These are phyloP conservation scores for Ischnura elegans DNA, from an alignment of 2,888 invertebrate species.

Conservation along the genomic window DNA sequence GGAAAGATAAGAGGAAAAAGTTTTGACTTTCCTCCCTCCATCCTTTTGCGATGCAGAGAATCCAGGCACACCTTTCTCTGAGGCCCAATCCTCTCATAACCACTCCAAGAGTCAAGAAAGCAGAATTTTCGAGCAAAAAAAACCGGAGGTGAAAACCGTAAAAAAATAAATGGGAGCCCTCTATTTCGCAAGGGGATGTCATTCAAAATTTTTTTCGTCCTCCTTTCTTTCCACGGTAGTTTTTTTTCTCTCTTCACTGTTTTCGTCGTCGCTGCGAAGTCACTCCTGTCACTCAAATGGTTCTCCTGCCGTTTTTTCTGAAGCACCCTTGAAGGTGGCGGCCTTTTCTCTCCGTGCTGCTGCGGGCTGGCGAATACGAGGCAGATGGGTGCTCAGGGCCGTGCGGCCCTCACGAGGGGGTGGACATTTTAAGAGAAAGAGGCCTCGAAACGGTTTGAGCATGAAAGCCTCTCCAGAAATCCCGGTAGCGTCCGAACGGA, in stretches of 20 bases:
- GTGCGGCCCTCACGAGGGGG: not conserved
- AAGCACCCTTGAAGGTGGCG: not conserved
- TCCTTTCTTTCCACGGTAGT: no score
- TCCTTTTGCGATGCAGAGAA: no score
- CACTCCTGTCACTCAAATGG: not conserved
- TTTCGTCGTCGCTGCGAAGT: conserved; percentile 2
- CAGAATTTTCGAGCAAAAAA: not conserved
- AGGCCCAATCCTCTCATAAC: not conserved
- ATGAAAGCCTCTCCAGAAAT: not conserved
- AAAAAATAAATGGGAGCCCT: not conserved
- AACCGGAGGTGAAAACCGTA: not conserved
- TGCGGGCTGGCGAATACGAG: no score
- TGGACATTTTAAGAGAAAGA: not conserved
- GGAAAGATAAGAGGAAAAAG: not conserved
- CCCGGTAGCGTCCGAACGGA: not conserved
- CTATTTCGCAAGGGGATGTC: not conserved
- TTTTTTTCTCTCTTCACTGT: not conserved
- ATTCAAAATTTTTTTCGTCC: not conserved
- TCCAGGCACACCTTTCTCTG: not conserved
- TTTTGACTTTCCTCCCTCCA: not conserved
- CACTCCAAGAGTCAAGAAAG: conserved; percentile 19
- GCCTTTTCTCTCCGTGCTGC: not conserved
- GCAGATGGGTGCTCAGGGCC: not conserved
- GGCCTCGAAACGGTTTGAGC: not conserved
- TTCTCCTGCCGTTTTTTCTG: not conserved